These are phyloP conservation scores for Acromyrmex heyeri DNA, from an alignment of 1,140 invertebrate species.

Conservation along the genomic window DNA sequence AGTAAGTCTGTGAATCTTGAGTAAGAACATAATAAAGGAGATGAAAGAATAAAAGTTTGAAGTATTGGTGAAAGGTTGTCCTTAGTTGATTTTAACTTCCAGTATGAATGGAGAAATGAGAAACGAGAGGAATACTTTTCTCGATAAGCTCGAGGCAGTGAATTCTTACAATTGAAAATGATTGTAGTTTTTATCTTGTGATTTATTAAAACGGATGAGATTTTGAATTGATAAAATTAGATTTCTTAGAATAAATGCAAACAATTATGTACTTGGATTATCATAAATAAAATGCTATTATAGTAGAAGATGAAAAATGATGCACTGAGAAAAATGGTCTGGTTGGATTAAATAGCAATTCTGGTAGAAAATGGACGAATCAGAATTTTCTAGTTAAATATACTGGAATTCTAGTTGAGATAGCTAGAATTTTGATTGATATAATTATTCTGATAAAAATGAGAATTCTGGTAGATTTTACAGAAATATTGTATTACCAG, in stretches of 20 bases:
- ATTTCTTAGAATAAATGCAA: background rate
- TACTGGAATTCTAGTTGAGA: no score
- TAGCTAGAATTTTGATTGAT: no score
- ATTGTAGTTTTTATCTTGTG: background rate
- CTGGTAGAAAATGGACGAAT: no score
- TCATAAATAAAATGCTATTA: background rate
- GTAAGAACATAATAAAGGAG: slow-evolving; percentile 23
- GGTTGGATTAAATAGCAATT: no score
- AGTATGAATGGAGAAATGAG: slow-evolving; percentile 31
- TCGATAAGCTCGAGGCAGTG: slow-evolving; percentile 13
- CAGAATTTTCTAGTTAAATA: no score
- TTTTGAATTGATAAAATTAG: slow-evolving; percentile 2
- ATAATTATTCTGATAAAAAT: no score
- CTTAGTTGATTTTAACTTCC: slow-evolving; percentile 46
- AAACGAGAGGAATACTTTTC: slow-evolving; percentile 19
- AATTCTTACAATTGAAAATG: slow-evolving; percentile 27
- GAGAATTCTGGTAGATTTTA: no score
- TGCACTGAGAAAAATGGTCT: background rate
- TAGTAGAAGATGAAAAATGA: background rate
- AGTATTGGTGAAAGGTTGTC: slow-evolving; percentile 22
- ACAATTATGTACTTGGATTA: background rate
- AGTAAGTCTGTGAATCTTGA: background rate
- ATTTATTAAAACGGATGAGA: slow-evolving; percentile 14
- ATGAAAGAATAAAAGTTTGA: slow-evolving; percentile 33
- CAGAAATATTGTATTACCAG: no score